Base-by-base conservation (phyloP, 2,797 vertebrate genomes). In the Cynodonichthys magdalenae region DNA sequence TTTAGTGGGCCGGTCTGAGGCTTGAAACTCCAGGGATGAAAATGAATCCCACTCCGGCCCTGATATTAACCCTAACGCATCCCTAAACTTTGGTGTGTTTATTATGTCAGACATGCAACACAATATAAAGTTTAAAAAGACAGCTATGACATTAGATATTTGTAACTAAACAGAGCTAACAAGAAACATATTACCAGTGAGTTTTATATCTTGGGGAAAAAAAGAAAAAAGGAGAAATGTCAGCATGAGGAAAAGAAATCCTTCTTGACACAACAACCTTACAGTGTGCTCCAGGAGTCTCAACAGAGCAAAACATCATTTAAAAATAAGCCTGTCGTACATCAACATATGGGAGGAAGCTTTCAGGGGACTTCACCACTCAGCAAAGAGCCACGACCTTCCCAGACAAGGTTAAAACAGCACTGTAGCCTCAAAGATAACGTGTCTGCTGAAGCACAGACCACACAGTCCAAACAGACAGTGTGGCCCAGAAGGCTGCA, bases 401-500 rank as follows among this genome's bases (percentile, higher is more conserved):
- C 66, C 42, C 9, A 47, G 66, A 64, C 85, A 87, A 90, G 85
- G 91, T 89, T 89, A 86, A 86, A 87, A 71, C 81, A 77, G 79
- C 71, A 59, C 53, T 51, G 71, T 68, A 67, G 72, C 69, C 64
- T 78, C 71, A 65, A 59, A 70, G 75, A 83, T 74, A 72, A 78
- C 75, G 73, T 79, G 67, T 83, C 74, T 76, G 54, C 59, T 39
- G 54, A 52, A 73, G 69, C 66, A 67, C 59, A 69, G 73, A 71
- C 64, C 60, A 49, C 66, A 76, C 44, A 59, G 60, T 59, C 67
- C 51, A 53, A 63, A 45, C 49, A 69, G 54, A 60, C 45, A 66
- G 74, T 28, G 27, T 18, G 49, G n/a, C 56, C 31, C 29, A 64
- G 18, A 68, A 8, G 24, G 15, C 42, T 54, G 3, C 57, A 36